Evolutionary conservation across 2,797 vertebrate genomes (phyloP).

Genomic region (Lutjanus argentimaculatus): DNA sequence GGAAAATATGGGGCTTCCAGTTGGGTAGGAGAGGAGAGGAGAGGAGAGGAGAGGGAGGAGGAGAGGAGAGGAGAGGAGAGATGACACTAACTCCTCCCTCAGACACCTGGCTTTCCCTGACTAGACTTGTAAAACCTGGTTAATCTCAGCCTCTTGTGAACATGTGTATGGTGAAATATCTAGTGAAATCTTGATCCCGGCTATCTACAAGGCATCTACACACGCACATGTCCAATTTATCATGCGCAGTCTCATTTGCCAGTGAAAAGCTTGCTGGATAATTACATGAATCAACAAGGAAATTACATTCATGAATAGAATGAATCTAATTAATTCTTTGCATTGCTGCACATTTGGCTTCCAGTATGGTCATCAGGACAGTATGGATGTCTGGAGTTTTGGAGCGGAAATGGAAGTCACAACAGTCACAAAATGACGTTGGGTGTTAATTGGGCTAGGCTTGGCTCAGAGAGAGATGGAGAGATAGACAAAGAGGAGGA

Average conservation of each 20-base stretch:
- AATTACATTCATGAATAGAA: slow-evolving; percentile 60
- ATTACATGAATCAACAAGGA: slow-evolving; percentile 61
- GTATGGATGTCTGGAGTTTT: slow-evolving; percentile 44
- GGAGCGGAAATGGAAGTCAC: slow-evolving; percentile 68
- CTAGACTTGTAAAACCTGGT: slow-evolving; percentile 68
- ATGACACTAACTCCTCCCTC: slow-evolving; percentile 51
- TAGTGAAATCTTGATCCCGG: slow-evolving; percentile 42
- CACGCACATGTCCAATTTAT: slow-evolving; percentile 25
- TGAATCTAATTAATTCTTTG: slow-evolving; percentile 61
- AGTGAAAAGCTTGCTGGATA: slow-evolving; percentile 58
- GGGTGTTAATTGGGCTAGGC: slow-evolving; percentile 79
- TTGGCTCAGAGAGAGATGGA: slow-evolving; percentile 71
- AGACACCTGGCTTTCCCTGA: slow-evolving; percentile 68
- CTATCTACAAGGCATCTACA: slow-evolving; percentile 31
- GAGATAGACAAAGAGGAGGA: slow-evolving; percentile 70
- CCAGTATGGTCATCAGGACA: slow-evolving; percentile 51
- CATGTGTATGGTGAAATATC: slow-evolving; percentile 50
- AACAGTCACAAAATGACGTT: slow-evolving; percentile 71
- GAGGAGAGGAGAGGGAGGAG: slow-evolving; percentile 13
- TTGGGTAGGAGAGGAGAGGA: slow-evolving; percentile 40
- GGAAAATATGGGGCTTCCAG: slow-evolving; percentile 65
- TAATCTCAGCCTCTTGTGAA: slow-evolving; percentile 65
- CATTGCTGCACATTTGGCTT: slow-evolving; percentile 52
- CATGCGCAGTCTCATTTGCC: slow-evolving; percentile 28
- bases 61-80: slow-evolving; percentile 7